A percentile compares a stretch with the other conserved stretches of the same genome.
Evolutionary conservation across 1,140 invertebrate genomes (phyloP).

Genomic region (Zaprionus gabonicus): DNA sequence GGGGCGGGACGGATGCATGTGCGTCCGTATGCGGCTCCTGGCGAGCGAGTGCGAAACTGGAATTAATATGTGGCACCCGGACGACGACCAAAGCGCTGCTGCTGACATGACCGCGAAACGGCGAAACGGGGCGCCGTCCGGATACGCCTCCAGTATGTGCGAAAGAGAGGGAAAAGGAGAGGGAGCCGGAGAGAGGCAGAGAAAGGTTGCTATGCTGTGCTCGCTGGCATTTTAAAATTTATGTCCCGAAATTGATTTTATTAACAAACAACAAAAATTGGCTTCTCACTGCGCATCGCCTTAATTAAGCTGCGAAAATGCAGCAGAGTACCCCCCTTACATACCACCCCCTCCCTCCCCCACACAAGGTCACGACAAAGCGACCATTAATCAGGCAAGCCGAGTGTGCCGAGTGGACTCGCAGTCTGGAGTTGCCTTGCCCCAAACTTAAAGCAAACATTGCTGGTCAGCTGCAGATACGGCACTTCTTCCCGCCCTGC

Average conservation of each 20-base stretch:
- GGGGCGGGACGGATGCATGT: background rate
- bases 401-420: background rate
- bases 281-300: conserved; percentile 38
- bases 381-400: conserved; percentile 32
- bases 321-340: background rate
- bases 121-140: conserved; percentile 9
- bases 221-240: conserved; percentile 58
- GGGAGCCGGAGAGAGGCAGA: no score
- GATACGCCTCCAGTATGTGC: conserved; percentile 1
- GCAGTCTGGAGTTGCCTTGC: background rate
- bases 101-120: conserved; percentile 56
- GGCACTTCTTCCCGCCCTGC: background rate
- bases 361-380: conserved; percentile 38
- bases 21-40: background rate
- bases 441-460: conserved; percentile 37
- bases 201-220: background rate
- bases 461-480: background rate
- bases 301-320: conserved; percentile 59
- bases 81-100: conserved; percentile 63
- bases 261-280: conserved; percentile 68
- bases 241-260: conserved; percentile 78
- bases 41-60: conserved; percentile 69
- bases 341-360: background rate
- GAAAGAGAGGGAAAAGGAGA: background rate
- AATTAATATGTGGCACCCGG: conserved; percentile 81